Evolutionary conservation across 2,113 vertebrate genomes (phyloP), one percentile per base, ranked within the genome.

Genomic region (Empidonax traillii): DNA sequence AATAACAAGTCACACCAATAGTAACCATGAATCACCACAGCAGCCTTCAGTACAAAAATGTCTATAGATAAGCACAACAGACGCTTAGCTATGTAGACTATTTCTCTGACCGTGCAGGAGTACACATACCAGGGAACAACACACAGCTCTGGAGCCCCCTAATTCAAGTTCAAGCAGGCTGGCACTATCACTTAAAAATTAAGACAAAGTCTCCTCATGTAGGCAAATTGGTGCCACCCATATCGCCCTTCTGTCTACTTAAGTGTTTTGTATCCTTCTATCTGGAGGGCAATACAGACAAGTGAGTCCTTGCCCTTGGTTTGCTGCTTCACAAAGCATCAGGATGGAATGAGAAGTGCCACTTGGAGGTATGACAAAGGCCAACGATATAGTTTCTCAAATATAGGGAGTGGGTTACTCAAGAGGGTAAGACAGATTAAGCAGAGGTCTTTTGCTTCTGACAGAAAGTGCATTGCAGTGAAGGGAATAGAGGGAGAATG

Each of bases 291-390:
- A 91, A 20, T 56, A 41, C 0, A 3, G 28, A 94, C 61, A 89
- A 87, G 47, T 61, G 33, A 71, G 76, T 87, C 91, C 63, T 90
- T 81, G 68, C 6, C 35, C 43, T 83, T 31, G 9, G 10, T 84
- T 49, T 85, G 62, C 56, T 72, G 63, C 66, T 85, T 49, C 68
- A 66, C 44, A 63, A 81, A 87, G 72, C 47, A 63, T 81, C 73
- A 75, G 49, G 65, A 39, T 61, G 89, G 93, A 96, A 97, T 91
- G 95, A 12, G 16, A 75, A 96, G 94, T 91, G 41, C 89, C 91
- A 93, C 93, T 94, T 82, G 53, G 77, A 97, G 91, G 73, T 92
- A 86, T 2, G 53, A 84, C 68, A 90, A 74, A 89, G 35, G 30
- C 65, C 63, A 53, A 4, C 1, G 2, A 51, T 55, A 65, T 24